Evolutionary conservation across 2,113 vertebrate species (phyloP), one percentile per base, ranked within the genome.

Genomic region (human): DNA sequence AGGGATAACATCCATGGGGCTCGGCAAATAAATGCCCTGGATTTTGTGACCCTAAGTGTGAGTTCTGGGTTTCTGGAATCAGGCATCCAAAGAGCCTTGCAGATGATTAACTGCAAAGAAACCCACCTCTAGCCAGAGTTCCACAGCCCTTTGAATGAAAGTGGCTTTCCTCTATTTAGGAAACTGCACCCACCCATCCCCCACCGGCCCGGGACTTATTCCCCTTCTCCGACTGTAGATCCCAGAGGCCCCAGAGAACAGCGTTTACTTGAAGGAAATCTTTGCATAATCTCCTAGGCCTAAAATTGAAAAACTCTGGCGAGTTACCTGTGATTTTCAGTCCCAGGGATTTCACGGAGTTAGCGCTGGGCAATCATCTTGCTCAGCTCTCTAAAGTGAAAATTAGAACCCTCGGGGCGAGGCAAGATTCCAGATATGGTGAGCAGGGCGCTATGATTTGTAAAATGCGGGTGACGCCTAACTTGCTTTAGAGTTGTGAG

Each of bases 31-130:
- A 93, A 97, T 59, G 84, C 66, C 89, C 92, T 55, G 73, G 92
- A 81, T 90, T 97, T 86, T 95, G 97, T 92, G 96, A 95, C 92
- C 92, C 40, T n/a, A 59, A 95, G 93, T 96, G 97, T 97, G 95
- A 94, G 84, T 64, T 92, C 75, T 86, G 86, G 78, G 84, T 55
- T 59, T 87, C 73, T 87, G 83, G 90, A 80, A 90, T 76, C 68
- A 59, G 64, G 78, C 75, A 64, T 52, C 81, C 92, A 35, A 82
- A 85, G 80, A 66, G 52, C 40, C 84, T 88, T 48, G 11, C 52
- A 40, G 94, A 87, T 55, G 94, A 96, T 92, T 94, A 80, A 81
- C 59, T 35, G 89, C 68, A 40, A 38, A 16, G 86, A 93, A 93
- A 40, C 48, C 70, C 68, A 82, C 90, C 93, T 93, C 84, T 93